Percentiles rank a stretch among this genome's conserved stretches.
phyloP scores from a whole-genome alignment of 2,888 invertebrate genomes.

The Temnothorax ravouxi region DNA sequence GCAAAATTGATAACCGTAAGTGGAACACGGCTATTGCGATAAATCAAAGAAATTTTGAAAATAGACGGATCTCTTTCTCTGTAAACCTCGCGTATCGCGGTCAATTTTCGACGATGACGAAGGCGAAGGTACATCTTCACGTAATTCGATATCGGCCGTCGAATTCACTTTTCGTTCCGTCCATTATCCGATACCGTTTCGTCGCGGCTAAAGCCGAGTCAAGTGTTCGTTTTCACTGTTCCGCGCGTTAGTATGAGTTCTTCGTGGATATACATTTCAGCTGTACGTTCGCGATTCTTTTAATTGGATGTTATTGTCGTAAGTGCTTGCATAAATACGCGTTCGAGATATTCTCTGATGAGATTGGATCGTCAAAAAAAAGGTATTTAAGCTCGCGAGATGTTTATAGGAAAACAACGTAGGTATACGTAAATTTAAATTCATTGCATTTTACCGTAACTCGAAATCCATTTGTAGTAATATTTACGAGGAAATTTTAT shows the following conservation, averaged over 20 bases:
- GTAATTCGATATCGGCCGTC: slow-evolving; percentile 67
- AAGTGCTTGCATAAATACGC: neutral
- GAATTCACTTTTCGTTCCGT: slow-evolving; percentile 70
- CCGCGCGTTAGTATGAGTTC: neutral
- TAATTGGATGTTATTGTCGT: slow-evolving; percentile 9
- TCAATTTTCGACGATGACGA: slow-evolving; percentile 72
- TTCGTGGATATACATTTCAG: slow-evolving; percentile 31
- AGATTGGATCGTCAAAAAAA: neutral
- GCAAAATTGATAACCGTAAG: slow-evolving; percentile 22
- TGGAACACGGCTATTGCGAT: neutral
- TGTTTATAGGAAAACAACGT: neutral
- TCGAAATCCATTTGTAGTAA: neutral
- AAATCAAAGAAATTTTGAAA: slow-evolving; percentile 42
- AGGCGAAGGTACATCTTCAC: slow-evolving; percentile 69
- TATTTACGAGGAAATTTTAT: slow-evolving; percentile 13
- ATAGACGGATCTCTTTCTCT: neutral
- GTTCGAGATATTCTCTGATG: neutral
- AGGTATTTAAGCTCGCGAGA: neutral
- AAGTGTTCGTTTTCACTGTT: slow-evolving; percentile 39
- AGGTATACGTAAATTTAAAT: slow-evolving; percentile 26
- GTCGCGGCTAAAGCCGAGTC: slow-evolving; percentile 62
- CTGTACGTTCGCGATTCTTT: slow-evolving; percentile 21
- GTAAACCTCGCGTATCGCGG: slow-evolving; percentile 70
- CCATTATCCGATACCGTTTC: slow-evolving; percentile 72
- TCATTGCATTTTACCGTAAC: neutral